These are phyloP conservation scores for Cerceris ruficornis DNA, from an alignment of 2,888 invertebrate species.

Conservation along the genomic window DNA sequence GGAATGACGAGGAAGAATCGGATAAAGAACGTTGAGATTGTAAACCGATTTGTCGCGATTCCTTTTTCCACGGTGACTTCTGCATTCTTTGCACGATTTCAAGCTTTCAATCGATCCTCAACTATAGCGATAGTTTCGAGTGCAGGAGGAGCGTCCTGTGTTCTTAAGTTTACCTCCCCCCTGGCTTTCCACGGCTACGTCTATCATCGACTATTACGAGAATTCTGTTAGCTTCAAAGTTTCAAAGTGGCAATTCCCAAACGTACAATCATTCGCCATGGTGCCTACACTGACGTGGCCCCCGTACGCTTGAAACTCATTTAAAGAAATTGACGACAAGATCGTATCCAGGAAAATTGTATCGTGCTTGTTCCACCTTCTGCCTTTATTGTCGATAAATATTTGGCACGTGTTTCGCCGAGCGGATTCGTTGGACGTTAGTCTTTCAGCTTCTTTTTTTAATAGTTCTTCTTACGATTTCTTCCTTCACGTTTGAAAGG, in stretches of 20 bases:
- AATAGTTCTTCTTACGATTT: too few species aligned
- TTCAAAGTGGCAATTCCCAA: slow-evolving; percentile 71
- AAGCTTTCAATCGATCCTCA: slow-evolving; percentile 48
- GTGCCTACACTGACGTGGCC: slow-evolving; percentile 48
- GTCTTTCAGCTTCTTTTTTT: too few species aligned
- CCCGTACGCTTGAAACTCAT: slow-evolving; percentile 4
- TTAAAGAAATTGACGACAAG: slow-evolving; percentile 23
- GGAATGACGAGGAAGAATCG: slow-evolving; percentile 7
- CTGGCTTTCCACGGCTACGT: slow-evolving; percentile 3
- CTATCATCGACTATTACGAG: slow-evolving; percentile 64
- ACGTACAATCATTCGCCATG: slow-evolving; percentile 70
- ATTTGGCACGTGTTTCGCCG: too few species aligned
- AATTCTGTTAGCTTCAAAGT: slow-evolving; percentile 71
- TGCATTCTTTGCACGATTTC: slow-evolving; percentile 61
- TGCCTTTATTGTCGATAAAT: too few species aligned
- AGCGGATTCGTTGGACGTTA: too few species aligned
- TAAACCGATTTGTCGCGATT: slow-evolving; percentile 53
- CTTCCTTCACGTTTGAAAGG: too few species aligned
- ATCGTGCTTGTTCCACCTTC: too few species aligned
- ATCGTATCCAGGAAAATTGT: slow-evolving; percentile 18
- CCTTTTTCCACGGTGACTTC: slow-evolving; percentile 35
- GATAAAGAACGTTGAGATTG: slow-evolving; percentile 46
- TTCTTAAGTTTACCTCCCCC: slow-evolving; percentile 42
- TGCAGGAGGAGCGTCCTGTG: slow-evolving; percentile 36
- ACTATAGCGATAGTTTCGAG: slow-evolving; percentile 48